Evolutionary conservation across 2,113 vertebrate genomes (phyloP).

Genomic region (Rhea pennata): DNA sequence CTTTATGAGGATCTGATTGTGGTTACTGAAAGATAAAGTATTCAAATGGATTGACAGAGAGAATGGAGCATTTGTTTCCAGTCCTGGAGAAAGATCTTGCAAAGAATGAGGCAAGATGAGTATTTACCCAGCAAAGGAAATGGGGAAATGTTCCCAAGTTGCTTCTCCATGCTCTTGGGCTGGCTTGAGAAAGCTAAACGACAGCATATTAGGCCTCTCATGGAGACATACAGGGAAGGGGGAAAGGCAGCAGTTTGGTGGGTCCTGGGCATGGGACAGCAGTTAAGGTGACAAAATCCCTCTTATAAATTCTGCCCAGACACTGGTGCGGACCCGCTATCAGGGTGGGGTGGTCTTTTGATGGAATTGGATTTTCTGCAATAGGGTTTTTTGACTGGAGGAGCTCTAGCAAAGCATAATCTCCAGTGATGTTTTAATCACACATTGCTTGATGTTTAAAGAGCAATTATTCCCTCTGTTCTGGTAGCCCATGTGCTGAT

Average conservation of each 20-base stretch:
- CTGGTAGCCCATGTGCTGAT: not conserved
- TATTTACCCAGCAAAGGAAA: not conserved
- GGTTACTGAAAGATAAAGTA: not conserved
- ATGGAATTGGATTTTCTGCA: not conserved
- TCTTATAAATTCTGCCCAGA: not conserved
- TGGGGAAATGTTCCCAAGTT: not conserved
- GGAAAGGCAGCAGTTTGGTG: not conserved
- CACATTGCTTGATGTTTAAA: not conserved
- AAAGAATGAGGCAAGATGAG: not conserved
- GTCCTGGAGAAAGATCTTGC: not conserved
- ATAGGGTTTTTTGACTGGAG: not conserved
- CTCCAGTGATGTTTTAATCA: not conserved
- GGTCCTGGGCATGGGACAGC: not conserved
- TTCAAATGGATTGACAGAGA: not conserved
- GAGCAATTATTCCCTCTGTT: not conserved
- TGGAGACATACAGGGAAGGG: not conserved
- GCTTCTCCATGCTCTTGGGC: not conserved
- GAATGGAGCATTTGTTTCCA: not conserved
- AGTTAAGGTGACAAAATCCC: not conserved
- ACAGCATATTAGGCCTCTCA: not conserved
- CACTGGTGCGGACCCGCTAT: not conserved
- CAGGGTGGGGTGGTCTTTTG: not conserved
- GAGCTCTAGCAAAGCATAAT: not conserved
- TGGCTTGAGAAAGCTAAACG: rapidly evolving
- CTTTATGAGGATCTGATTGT: too few species aligned